Base-by-base conservation (phyloP, 2,113 vertebrate genomes). In the Oceanodroma tethys region DNA sequence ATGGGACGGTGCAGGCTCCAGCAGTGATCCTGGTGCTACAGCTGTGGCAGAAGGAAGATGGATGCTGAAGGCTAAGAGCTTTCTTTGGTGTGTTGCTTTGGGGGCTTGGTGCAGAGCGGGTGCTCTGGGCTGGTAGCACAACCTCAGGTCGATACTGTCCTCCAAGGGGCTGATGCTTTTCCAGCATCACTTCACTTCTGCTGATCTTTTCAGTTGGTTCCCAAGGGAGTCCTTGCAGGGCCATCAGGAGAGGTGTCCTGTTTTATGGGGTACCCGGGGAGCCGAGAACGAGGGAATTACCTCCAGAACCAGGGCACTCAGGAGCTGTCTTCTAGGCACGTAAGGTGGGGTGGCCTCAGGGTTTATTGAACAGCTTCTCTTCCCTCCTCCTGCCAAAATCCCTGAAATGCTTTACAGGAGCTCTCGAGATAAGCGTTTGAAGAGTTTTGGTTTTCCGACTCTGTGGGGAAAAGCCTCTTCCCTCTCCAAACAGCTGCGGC, bases 91-190 rank as follows among this genome's bases (percentile, higher is more conserved):
- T 3, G 1, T 60, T 40, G 32, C 58, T 78, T 4, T 26, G 45
- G 68, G 74, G 42, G 62, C 40, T 84, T 34, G 27, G 48, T 10
- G 65, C 38, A 38, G 68, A 81, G 60, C 1, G 2, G 18, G 30
- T 81, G 72, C 47, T 72, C 53, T 1, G 22, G 40, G 65, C 67
- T 84, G 27, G 68, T 34, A 25, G 70, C 45, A 32, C 36, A 50
- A 34, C 20, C 58, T 52, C 53, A 36, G 4, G 25, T 13, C 1
- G 3, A 9, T 38, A 58, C 36, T 0, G 0, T 62, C 12, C 66
- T 81, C 62, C 0, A 0, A 89, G 58, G 34, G 9, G 48, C 32
- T 62, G 58, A 27, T 60, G 63, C 38, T 73, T 75, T 81, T 89
- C 38, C 55, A 70, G 43, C 25, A 26, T 70, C 0, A 3, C 40